Conservation (phyloP, 2,113 vertebrate species). For the Bagarius yarrelli region DNA sequence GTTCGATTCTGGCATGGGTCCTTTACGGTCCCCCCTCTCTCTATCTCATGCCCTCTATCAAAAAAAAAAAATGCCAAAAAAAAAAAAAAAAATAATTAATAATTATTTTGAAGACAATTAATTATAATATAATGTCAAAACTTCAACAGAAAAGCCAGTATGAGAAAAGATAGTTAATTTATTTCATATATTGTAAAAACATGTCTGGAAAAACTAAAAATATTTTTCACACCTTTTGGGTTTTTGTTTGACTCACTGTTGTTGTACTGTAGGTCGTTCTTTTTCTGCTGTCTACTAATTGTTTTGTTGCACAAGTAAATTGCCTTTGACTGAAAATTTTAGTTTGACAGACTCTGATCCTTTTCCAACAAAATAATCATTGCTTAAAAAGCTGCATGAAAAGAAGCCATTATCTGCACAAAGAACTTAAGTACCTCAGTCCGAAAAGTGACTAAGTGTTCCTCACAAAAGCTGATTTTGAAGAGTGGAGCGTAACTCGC, state of each 20-base stretch:
- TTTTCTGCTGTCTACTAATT: too few species aligned
- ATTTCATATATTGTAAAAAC: not conserved
- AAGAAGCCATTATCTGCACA: not conserved
- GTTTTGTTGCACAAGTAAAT: not conserved
- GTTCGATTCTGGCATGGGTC: too few species aligned
- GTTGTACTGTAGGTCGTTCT: not conserved
- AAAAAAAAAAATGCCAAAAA: too few species aligned
- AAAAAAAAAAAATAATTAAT: too few species aligned
- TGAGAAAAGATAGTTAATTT: not conserved
- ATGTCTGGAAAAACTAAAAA: too few species aligned
- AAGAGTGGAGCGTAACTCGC: constrained; percentile 4
- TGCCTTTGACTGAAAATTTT: not conserved
- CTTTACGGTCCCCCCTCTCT: too few species aligned
- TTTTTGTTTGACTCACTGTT: not conserved
- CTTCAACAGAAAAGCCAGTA: not conserved
- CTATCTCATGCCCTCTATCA: too few species aligned
- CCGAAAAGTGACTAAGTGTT: constrained; percentile 19
- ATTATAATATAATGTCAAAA: too few species aligned
- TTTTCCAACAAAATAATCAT: not conserved
- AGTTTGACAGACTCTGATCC: not conserved
- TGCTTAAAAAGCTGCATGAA: not conserved
- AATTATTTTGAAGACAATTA: too few species aligned
- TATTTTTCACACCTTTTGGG: not conserved
- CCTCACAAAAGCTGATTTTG: constrained; percentile 17
- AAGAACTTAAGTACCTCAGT: constrained; percentile 4